phyloP scores from a whole-genome alignment of 2,797 vertebrate species.

The Alosa sapidissima region DNA sequence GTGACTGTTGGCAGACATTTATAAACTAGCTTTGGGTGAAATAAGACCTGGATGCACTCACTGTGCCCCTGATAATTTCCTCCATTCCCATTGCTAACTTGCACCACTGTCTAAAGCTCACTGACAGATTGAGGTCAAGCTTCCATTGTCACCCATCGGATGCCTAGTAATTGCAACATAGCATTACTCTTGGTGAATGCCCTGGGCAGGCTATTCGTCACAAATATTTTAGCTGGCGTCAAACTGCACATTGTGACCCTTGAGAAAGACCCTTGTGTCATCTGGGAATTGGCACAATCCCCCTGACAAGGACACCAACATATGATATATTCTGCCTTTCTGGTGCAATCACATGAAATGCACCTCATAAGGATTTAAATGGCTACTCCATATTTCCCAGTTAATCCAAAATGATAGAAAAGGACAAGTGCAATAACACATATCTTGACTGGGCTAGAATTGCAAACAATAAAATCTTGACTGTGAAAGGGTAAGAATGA shows the following conservation, averaged over 20 bases:
- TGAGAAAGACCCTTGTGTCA: background rate
- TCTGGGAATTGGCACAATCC: background rate
- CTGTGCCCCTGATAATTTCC: background rate
- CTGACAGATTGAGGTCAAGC: constrained; percentile 22
- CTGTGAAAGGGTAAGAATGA: too few relatives aligned
- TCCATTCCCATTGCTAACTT: background rate
- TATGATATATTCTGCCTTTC: background rate
- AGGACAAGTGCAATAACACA: background rate
- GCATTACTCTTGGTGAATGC: constrained; percentile 8
- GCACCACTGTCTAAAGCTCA: background rate
- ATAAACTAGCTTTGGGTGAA: background rate
- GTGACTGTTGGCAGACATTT: background rate
- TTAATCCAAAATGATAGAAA: background rate
- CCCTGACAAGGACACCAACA: background rate
- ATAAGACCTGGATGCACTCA: background rate
- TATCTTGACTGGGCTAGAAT: background rate
- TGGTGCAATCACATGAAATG: background rate
- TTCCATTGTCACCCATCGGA: background rate
- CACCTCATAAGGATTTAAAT: constrained; percentile 2
- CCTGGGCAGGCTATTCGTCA: background rate
- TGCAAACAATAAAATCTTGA: background rate
- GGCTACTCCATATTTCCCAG: background rate
- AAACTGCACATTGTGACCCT: background rate
- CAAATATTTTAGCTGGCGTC: background rate
- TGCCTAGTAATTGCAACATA: background rate